Evolutionary conservation across 2,888 invertebrate genomes (phyloP).

Genomic region (Dioctria linearis): DNA sequence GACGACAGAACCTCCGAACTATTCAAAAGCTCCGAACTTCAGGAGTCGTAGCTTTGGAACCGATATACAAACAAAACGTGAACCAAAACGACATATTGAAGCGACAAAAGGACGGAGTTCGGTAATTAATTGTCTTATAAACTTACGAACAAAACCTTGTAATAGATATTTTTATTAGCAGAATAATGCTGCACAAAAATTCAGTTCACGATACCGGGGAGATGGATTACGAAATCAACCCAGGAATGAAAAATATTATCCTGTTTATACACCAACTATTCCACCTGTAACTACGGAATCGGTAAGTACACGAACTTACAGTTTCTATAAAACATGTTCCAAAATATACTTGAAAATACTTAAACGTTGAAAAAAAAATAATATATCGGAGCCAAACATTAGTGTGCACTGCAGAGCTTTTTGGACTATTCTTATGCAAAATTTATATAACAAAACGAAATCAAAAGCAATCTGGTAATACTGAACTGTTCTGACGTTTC

Average conservation of each 20-base stretch:
- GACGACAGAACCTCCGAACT: conserved; percentile 46
- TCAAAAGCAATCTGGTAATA: conserved; percentile 40
- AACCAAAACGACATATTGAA: conserved; percentile 14
- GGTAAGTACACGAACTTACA: conserved; percentile 59
- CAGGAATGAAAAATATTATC: conserved; percentile 57
- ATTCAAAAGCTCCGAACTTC: conserved; percentile 35
- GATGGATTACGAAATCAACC: conserved; percentile 58
- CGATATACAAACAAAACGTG: conserved; percentile 19
- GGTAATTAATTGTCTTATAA: conserved; percentile 19
- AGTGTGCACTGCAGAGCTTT: conserved; percentile 54
- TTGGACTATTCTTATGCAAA: conserved; percentile 14
- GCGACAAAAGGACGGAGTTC: conserved; percentile 7
- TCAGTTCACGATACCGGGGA: conserved; percentile 62
- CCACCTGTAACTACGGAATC: conserved; percentile 62
- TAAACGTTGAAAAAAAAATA: conserved; percentile 40
- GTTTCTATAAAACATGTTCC: conserved; percentile 40
- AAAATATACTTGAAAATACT: not conserved
- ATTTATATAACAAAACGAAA: not conserved
- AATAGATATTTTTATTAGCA: not conserved
- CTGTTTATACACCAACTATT: conserved; percentile 62
- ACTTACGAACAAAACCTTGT: not conserved
- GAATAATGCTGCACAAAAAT: conserved; percentile 56
- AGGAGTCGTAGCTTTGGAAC: conserved; percentile 18
- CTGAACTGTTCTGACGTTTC: conserved; percentile 26
- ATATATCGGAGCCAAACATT: conserved; percentile 61